Evolutionary conservation across 1,140 invertebrate genomes (phyloP), one percentile per base, ranked within the genome.

Genomic region (Metopolophium dirhodum): DNA sequence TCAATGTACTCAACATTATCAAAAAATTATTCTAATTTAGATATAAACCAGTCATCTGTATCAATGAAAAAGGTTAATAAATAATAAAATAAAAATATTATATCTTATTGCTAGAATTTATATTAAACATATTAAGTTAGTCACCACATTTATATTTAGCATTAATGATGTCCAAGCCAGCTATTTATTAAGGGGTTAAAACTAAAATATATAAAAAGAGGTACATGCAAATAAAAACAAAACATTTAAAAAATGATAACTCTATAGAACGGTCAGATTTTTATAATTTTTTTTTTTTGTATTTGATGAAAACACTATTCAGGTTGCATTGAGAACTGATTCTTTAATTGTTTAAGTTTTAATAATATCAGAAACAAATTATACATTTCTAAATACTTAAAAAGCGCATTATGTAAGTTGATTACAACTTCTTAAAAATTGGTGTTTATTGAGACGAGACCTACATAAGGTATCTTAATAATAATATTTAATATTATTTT

Each of bases 21-120:
- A 89, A 94, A 94, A 91, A 94, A 94, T 88, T 86, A 94, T 23
- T 94, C 94, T 51, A 93, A 93, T 88, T 90, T 94, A 49, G 90
- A 94, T 35, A 83, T 94, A 45, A 94, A 94, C 85, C 85, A 94
- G 30, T 49, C 94, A 57, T 82, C 93, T 83, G 51, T 94, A 57
- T 68, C 94, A 77, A 94, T 94, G 85, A 94, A 94, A 94, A 94
- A 94, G 94, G 94, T 94, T 93, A 68, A 20, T 9, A 41, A 54
- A 14, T 77, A 47, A 45, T 41, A 14, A 18, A 14, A 54, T 90
- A 45, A 23, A 57, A 90, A 41, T 85, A 35, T 23, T 37, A 45
- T 45, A 26, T 45, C 23, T 41, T 26, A 23, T 85, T 41, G 4
- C 22, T 83, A 85, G 37, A 85, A 45, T 45, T 85, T 85, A 45